Evolutionary conservation across 2,113 vertebrate species (phyloP).

Genomic region (Callithrix jacchus): DNA sequence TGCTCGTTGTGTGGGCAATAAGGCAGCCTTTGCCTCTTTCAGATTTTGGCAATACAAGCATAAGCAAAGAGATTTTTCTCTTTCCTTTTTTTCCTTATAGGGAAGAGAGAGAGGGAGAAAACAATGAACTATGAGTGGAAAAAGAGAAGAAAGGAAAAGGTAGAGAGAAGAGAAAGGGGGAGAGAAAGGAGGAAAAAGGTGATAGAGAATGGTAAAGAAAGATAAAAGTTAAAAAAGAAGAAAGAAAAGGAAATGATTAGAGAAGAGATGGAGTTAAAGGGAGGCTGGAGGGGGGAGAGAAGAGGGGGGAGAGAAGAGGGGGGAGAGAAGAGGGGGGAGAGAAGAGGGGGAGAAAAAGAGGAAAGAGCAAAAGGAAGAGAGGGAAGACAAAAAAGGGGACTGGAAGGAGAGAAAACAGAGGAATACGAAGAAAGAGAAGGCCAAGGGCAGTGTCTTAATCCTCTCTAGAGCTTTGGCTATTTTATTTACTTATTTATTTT

Average conservation of each 20-base stretch:
- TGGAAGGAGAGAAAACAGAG: neutral
- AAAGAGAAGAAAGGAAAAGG: neutral
- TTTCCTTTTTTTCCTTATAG: neutral
- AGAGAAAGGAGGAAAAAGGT: neutral
- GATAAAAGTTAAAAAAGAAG: neutral
- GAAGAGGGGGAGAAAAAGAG: neutral
- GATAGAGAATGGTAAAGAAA: neutral
- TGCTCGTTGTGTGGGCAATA: neutral
- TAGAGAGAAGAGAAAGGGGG: neutral
- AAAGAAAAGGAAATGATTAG: conserved; percentile 64
- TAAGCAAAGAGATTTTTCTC: neutral
- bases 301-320: too few relatives aligned
- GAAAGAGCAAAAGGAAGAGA: neutral
- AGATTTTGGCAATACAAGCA: neutral
- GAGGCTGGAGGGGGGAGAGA: conserved; percentile 57
- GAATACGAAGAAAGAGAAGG: neutral
- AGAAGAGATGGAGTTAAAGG: conserved; percentile 72
- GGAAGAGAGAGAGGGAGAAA: too few relatives aligned
- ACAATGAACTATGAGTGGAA: neutral
- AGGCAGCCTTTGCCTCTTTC: neutral
- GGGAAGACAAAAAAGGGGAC: neutral
- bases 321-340: too few relatives aligned
- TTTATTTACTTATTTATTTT: neutral
- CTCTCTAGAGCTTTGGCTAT: neutral
- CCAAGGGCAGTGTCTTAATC: neutral